Base-by-base conservation (phyloP, 2,113 vertebrate species). In the Scortum barcoo region DNA sequence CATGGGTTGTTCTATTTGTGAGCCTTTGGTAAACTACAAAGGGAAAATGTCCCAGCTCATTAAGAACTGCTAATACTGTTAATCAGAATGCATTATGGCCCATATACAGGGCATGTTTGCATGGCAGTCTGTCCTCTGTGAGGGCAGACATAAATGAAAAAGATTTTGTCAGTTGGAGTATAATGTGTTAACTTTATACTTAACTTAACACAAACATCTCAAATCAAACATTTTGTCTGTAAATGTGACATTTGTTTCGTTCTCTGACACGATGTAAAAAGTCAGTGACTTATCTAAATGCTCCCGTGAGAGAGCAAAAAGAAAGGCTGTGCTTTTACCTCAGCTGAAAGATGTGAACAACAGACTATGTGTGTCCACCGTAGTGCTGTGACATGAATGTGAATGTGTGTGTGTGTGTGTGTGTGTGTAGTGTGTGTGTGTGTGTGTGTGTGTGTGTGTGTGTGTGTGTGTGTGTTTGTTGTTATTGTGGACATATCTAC, bases 321-420 rank as follows among this genome's bases (percentile, higher is more conserved):
- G 66, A 89, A 72, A 84, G 46, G 66, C 76, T 83, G 78, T 82
- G 80, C 78, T 89, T 89, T 93, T 90, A 89, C 90, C 88, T 90
- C 89, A 90, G 85, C 89, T 84, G 81, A 28, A 92, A 91, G 80
- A 93, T 91, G 90, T 93, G 87, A 93, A 92, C 78, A 75, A 82
- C 62, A 61, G 11, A 44, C 12, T n/a, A 28, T 80, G 57, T 84
- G 82, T 80, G 66, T 79, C 24, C 65, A 17, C 19, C 83, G 63
- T 71, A 65, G 44, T 54, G 78, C 63, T 76, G 77, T 80, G 62
- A 70, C 42, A 54, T 74, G 65, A 86, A 77, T 88, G 77, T 85
- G 82, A 81, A 53, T 62, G 58, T 80, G 53, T 74, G 40, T 61
- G 38, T 78, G 24, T 61, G 36, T n/a, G n/a, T n/a, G 28, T 80